Evolutionary conservation across 2,797 vertebrate genomes (phyloP), one percentile per base, ranked within the genome.

Genomic region (Pangasius sanitwongsei): DNA sequence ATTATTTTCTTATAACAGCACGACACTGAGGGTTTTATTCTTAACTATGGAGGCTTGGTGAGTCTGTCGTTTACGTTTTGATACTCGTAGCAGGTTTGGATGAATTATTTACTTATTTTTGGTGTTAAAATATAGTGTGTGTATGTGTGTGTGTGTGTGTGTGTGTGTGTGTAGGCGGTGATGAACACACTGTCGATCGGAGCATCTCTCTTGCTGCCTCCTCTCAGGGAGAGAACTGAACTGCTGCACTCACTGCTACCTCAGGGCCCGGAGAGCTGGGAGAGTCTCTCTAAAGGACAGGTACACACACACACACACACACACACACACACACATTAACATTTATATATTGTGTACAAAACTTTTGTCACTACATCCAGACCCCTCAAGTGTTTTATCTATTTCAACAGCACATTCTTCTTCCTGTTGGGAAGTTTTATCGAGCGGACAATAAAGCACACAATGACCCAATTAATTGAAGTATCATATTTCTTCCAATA

Each of bases 201-300:
- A 88, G 96, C 96, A 0, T 96, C 96, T 72, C 93, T 97, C 88
- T 93, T 97, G 92, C 93, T 97, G 93, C 97, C 97, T 92, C 96
- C 97, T 44, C 95, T 97, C 92, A 96, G 95, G 92, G 96, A 97
- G 93, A 95, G 97, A 91, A 97, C 96, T 55, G 96, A 97, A 75
- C 93, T 97, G 89, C 95, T 97, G 85, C 96, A 97, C 89, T 97
- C 96, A 63, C 96, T 97, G 89, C 95, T 97, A 92, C 97, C 97
- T 93, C 96, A 96, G 93, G 96, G 97, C 86, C 96, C 96, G 34
- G 96, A 97, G 92, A 97, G 96, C 94, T 95, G 96, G 93, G 96
- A 96, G 90, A 95, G 94, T 91, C 96, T 97, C 88, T 97, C 97
- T 74, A 97, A 96, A 94, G 97, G 97, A 91, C 97, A 97, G 95